These are phyloP conservation scores for Agrypnus murinus DNA, from an alignment of 2,888 invertebrate genomes.

Conservation along the genomic window DNA sequence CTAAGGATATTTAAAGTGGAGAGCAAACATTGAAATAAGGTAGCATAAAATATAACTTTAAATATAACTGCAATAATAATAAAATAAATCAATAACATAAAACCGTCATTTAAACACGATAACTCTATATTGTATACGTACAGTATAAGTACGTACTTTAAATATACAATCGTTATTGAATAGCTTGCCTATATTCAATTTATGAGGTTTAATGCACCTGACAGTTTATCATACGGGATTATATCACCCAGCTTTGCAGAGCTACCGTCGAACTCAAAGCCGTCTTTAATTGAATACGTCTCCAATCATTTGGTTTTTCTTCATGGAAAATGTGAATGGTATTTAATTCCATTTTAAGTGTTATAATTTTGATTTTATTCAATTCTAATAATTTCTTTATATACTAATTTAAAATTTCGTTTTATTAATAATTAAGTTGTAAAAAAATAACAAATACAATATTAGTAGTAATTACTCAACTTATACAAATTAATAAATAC, in stretches of 20 bases:
- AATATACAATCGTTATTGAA: not conserved
- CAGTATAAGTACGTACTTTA: not conserved
- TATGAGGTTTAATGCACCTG: conserved; percentile 27
- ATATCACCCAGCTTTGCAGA: conserved; percentile 1
- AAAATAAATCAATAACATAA: too few species aligned
- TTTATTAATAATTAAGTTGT: not conserved
- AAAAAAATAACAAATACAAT: not conserved
- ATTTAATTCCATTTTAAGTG: not conserved
- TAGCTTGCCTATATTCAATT: conserved; percentile 19
- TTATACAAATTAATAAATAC: not conserved
- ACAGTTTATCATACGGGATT: conserved; percentile 28
- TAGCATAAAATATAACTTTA: too few species aligned
- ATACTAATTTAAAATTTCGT: not conserved
- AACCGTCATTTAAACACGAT: not conserved
- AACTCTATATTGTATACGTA: not conserved
- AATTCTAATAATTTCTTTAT: too few species aligned
- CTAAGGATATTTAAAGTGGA: too few species aligned
- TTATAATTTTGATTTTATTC: too few species aligned
- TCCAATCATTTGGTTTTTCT: conserved; percentile 15
- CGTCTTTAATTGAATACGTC: conserved; percentile 10
- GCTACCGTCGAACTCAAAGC: conserved; percentile 8
- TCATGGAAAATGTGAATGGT: not conserved
- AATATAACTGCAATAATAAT: too few species aligned
- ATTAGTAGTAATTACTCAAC: not conserved
- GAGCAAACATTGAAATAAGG: too few species aligned